Evolutionary conservation across 2,888 invertebrate genomes (phyloP), one percentile per base, ranked within the genome.

Genomic region (Phragmatobia fuliginosa): DNA sequence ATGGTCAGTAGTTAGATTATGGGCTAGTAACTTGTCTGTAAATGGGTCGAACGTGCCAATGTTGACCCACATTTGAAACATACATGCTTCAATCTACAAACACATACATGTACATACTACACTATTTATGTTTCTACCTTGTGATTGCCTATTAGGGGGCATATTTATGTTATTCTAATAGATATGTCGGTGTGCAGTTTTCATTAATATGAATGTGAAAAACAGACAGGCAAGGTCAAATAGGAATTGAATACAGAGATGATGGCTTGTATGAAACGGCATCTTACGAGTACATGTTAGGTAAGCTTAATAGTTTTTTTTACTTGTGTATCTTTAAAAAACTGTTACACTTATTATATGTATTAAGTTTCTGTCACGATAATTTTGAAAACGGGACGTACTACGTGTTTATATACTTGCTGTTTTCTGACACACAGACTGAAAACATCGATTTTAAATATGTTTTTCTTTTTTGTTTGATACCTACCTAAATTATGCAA

Each of bases 141-240:
- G 56, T 56, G 56, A 16, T 62, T 36, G 8, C 41, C 56, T 49
- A 41, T 62, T 62, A 28, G 32, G 32, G 65, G 38, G 14, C 25
- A n/a, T 64, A 36, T 33, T n/a, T 62, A 31, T 31, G 8, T 38
- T 62, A 69, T 71, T 70, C 66, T 58, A 65, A 69, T 66, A 2
- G 16, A 56, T 56, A 10, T 65, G 28, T n/a, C n/a, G 14, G 36
- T 21, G 11, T n/a, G n/a, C 5, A 25, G 8, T 60, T 33, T 52
- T n/a, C 33, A 8, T 49, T 32, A 6, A n/a, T 25, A 36, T 52
- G 52, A 52, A 62, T 62, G n/a, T 28, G 56, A 56, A 28, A 28
- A 56, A 56, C 56, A 56, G 28, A 56, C 25, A 28, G 52, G 25
- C 56, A 25, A 56, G 28, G 56, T 25, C 28, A 28, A 25, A 25